Evolutionary conservation across 2,888 invertebrate species (phyloP).

Genomic region (Litoditis marina): DNA sequence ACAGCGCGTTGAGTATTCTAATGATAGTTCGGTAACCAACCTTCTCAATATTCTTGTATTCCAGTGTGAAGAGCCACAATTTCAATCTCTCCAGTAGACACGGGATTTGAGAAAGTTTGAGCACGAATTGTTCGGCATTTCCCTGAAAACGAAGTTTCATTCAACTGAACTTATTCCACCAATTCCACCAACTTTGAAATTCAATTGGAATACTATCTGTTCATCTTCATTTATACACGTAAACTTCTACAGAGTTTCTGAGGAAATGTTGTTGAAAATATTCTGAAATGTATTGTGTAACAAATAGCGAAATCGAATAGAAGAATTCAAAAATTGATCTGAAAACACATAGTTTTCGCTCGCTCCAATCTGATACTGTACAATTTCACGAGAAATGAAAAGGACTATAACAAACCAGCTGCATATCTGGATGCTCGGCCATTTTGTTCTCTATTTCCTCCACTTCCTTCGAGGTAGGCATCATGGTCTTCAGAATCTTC

Average conservation of each 20-base stretch:
- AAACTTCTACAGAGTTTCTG: too few relatives aligned
- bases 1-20: too few relatives aligned
- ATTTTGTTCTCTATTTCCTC: conserved; percentile 40
- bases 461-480: conserved; percentile 76
- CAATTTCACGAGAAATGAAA: too few relatives aligned
- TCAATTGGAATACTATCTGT: too few relatives aligned
- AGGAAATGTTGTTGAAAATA: too few relatives aligned
- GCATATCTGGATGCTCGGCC: conserved; percentile 82
- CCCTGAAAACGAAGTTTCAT: conserved; percentile 64
- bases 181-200: background rate
- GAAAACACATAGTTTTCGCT: too few relatives aligned
- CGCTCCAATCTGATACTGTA: too few relatives aligned
- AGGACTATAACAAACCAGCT: conserved; percentile 73
- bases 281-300: too few relatives aligned
- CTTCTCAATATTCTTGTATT: conserved; percentile 91
- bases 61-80: conserved; percentile 96
- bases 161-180: background rate
- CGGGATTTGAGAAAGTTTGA: conserved; percentile 89
- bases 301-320: too few relatives aligned
- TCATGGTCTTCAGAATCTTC: conserved; percentile 88
- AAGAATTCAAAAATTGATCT: too few relatives aligned
- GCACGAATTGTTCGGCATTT: conserved; percentile 95
- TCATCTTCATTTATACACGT: too few relatives aligned
- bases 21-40: too few relatives aligned
- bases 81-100: conserved; percentile 83